Percentiles rank a stretch among this genome's conserved stretches.
Conservation (phyloP, 2,888 invertebrate species). For the Mactromeris polynyma region DNA sequence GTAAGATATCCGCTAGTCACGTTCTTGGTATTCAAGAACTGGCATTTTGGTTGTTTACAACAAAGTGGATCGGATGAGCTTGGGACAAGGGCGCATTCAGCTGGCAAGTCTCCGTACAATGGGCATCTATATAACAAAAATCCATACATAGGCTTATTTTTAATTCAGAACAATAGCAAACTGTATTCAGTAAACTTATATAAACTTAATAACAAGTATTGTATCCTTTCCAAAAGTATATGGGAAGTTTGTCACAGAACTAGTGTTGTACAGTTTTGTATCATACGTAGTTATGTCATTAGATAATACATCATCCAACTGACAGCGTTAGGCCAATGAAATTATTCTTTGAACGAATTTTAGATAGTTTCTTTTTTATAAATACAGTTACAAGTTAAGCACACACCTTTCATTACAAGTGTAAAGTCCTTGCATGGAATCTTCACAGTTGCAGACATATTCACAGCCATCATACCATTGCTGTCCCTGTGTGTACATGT, state of each 20-base stretch:
- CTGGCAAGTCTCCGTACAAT: slow-evolving; percentile 62
- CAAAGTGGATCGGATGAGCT: slow-evolving; percentile 75
- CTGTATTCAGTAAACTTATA: no score
- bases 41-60: slow-evolving; percentile 75
- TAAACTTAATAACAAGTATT: background rate
- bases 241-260: no score
- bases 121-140: slow-evolving; percentile 63
- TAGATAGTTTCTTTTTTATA: no score
- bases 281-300: no score
- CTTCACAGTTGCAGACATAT: slow-evolving; percentile 72
- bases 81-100: slow-evolving; percentile 68
- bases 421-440: slow-evolving; percentile 68
- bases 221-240: background rate
- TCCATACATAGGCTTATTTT: no score
- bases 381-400: no score
- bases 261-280: no score
- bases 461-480: slow-evolving; percentile 72
- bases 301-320: no score
- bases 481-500: slow-evolving; percentile 73
- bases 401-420: slow-evolving; percentile 72
- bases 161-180: no score
- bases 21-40: slow-evolving; percentile 60
- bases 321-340: no score
- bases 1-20: slow-evolving; percentile 66
- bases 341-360: no score